A percentile compares a stretch with the other conserved stretches of the same genome.
Evolutionary conservation across 1,140 invertebrate genomes (phyloP).

Genomic region (Trichonephila clavata): DNA sequence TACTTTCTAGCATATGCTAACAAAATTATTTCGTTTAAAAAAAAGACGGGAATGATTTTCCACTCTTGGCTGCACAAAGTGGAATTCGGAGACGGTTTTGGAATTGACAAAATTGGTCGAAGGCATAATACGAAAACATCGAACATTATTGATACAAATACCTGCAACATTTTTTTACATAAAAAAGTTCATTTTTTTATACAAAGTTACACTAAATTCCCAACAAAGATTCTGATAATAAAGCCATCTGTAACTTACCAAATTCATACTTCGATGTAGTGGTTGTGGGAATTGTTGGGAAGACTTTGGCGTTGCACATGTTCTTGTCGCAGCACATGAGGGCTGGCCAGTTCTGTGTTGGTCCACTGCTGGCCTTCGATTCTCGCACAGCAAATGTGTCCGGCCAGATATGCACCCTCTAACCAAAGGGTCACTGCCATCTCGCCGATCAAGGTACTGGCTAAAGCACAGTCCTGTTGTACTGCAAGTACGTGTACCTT

Average conservation of each 20-base stretch:
- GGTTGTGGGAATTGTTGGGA: constrained; percentile 52
- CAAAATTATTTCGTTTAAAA: too few species aligned
- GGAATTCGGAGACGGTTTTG: too few species aligned
- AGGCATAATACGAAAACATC: too few species aligned
- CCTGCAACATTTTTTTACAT: too few species aligned
- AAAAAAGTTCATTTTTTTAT: too few species aligned
- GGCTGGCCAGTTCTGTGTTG: constrained; percentile 78
- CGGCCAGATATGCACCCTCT: constrained; percentile 78
- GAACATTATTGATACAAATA: too few species aligned
- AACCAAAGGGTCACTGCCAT: constrained; percentile 78
- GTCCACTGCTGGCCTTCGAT: constrained; percentile 73
- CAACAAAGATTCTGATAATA: neutral
- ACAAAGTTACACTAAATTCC: too few species aligned
- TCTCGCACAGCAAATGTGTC: constrained; percentile 78
- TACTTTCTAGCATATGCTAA: too few species aligned
- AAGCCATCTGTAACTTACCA: neutral
- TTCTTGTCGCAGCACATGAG: constrained; percentile 80
- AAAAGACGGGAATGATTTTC: too few species aligned
- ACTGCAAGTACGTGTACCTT: constrained; percentile 77
- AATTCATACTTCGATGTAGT: neutral
- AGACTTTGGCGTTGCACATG: constrained; percentile 80
- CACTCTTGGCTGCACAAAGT: too few species aligned
- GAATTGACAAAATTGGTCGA: too few species aligned
- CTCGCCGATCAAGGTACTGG: constrained; percentile 78
- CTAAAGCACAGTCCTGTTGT: constrained; percentile 79